Evolutionary conservation across 2,888 invertebrate genomes (phyloP).

Genomic region (Hipparchia semele): DNA sequence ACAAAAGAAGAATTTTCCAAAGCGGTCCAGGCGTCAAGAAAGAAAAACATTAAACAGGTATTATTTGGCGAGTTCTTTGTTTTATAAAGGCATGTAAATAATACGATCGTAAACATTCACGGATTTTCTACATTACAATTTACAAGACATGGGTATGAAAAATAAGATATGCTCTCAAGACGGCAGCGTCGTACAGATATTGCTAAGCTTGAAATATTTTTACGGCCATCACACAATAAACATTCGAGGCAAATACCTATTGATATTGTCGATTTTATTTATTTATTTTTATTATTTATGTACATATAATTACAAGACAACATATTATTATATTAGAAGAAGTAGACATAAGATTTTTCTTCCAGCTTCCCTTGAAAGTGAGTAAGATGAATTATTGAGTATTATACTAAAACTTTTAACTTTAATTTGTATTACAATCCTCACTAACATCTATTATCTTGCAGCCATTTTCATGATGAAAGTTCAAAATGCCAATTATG

Average conservation of each 20-base stretch:
- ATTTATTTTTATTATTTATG: too few relatives aligned
- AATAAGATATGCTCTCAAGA: conserved; percentile 7
- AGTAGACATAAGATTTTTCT: too few relatives aligned
- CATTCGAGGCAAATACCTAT: conserved; percentile 1
- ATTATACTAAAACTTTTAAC: too few relatives aligned
- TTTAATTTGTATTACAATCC: too few relatives aligned
- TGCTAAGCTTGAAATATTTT: conserved; percentile 7
- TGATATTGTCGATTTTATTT: neutral
- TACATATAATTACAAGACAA: too few relatives aligned
- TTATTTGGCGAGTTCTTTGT: neutral
- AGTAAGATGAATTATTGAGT: too few relatives aligned
- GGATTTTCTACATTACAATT: neutral
- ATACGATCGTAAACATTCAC: neutral
- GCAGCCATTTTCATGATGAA: neutral
- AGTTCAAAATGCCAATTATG: neutral
- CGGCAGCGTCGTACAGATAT: conserved; percentile 2
- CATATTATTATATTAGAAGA: too few relatives aligned
- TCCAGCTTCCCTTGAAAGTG: too few relatives aligned
- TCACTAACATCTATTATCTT: too few relatives aligned
- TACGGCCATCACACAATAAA: conserved; percentile 11
- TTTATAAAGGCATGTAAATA: neutral
- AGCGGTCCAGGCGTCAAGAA: too few relatives aligned
- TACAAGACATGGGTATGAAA: neutral
- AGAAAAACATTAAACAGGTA: too few relatives aligned
- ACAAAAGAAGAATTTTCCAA: too few relatives aligned